phyloP scores from a whole-genome alignment of 2,888 invertebrate genomes.

The Drosophila mayaguana region DNA sequence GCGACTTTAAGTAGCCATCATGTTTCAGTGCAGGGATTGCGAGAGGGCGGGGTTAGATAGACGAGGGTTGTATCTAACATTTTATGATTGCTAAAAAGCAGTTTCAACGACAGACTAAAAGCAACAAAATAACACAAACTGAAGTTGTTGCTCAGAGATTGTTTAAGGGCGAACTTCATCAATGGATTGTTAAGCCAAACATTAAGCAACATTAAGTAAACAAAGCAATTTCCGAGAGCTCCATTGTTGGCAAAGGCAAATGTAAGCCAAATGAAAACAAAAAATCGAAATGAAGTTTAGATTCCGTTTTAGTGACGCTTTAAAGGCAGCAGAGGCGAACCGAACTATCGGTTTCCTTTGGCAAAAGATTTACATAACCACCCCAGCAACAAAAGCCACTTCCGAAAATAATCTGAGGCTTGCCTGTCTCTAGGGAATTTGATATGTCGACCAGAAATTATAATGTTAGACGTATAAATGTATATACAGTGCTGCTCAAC shows the following conservation, averaged over 20 bases:
- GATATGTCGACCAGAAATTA: constrained; percentile 28
- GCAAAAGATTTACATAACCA: constrained; percentile 1
- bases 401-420: constrained; percentile 10
- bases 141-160: constrained; percentile 5
- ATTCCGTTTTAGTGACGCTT: not conserved
- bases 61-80: constrained; percentile 26
- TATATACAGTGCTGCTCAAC: too few species aligned
- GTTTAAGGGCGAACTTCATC: constrained; percentile 4
- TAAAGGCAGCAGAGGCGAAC: not conserved
- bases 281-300: not conserved
- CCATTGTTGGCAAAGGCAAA: not conserved
- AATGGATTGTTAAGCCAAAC: constrained; percentile 4
- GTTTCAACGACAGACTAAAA: not conserved
- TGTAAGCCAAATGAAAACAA: not conserved
- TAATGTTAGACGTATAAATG: constrained; percentile 9
- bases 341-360: constrained; percentile 1
- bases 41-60: not conserved
- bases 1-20: constrained; percentile 44
- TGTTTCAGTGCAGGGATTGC: constrained; percentile 7
- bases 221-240: constrained; percentile 22
- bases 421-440: constrained; percentile 31
- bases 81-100: constrained; percentile 26
- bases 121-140: constrained; percentile 6
- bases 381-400: not conserved
- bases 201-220: constrained; percentile 13